Base-by-base conservation (phyloP, 1,140 invertebrate genomes). In the Drosophila albomicans region DNA sequence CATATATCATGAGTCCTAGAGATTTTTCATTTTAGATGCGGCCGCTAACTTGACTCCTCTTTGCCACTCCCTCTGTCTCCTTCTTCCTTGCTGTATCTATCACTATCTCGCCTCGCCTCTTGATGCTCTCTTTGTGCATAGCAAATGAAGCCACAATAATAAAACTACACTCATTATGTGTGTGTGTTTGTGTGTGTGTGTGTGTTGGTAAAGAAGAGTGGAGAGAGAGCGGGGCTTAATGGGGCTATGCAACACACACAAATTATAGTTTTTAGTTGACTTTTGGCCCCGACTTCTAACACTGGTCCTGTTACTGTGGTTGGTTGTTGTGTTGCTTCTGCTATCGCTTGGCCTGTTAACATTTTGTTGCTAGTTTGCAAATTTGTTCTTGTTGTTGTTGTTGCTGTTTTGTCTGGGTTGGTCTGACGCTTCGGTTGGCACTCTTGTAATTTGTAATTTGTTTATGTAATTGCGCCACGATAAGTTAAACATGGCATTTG, bases 91-190 rank as follows among this genome's bases (percentile, higher is more conserved):
- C 58, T 11, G 16, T 6, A 7, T 41, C 51, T 38, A 58, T 20
- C 16, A n/a, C 41, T 43, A 43, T 13, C 7, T 15, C 5, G 13
- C 13, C 3, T 38, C 32, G 48, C 41, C 30, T 28, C 51, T 8
- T 70, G 28, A 52, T 51, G 57, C 30, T 81, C 70, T 56, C 63
- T 88, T 84, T 82, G 62, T 77, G 69, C 85, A 85, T 88, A 63
- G 81, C 71, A 88, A 89, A 88, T 88, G 85, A 89, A 88, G 85
- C 81, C 85, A 89, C 84, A 89, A 88, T 88, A 87, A 87, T 87
- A 87, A 87, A 88, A 84, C 70, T 38, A 70, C 15, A 81, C 69
- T 62, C 77, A 46, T 45, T 64, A 46, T 45, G 38, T 66, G 15
- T 73, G 63, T 32, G 43, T 66, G 52, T 67, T 43, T 57, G 6